These are phyloP conservation scores for Patella ulyssiponensis DNA, from an alignment of 2,888 invertebrate species.

Conservation along the genomic window DNA sequence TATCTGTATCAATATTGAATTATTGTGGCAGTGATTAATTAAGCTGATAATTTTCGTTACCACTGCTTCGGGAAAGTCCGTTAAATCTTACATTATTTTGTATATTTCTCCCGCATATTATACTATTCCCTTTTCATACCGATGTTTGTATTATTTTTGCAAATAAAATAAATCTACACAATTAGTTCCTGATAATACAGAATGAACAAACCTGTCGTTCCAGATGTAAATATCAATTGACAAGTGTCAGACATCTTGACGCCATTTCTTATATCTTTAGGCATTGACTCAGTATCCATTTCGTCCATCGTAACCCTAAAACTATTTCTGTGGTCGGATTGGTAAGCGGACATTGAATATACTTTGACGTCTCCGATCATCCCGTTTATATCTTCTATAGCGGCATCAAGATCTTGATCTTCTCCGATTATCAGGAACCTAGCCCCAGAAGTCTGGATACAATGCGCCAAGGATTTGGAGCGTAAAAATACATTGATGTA, in stretches of 20 bases:
- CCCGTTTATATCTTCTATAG: constrained; percentile 33
- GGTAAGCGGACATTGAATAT: constrained; percentile 13
- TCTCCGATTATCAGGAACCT: constrained; percentile 19
- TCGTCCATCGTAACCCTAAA: constrained; percentile 26
- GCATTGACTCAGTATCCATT: constrained; percentile 27
- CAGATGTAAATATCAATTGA: constrained; percentile 52
- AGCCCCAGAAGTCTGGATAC: constrained; percentile 18
- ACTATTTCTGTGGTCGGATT: constrained; percentile 26
- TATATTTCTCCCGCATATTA: too few species aligned
- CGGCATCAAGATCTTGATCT: constrained; percentile 26
- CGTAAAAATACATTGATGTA: constrained; percentile 24
- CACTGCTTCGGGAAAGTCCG: too few species aligned
- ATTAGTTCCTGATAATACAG: too few species aligned
- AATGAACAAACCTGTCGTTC: constrained; percentile 48
- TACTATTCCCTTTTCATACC: too few species aligned
- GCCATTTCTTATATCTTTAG: constrained; percentile 25
- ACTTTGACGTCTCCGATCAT: constrained; percentile 35
- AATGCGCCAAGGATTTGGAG: constrained; percentile 19
- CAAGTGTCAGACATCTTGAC: constrained; percentile 20
- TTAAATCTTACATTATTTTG: too few species aligned
- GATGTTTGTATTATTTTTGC: too few species aligned
- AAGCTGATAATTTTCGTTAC: too few species aligned
- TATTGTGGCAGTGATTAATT: too few species aligned
- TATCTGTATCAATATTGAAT: too few species aligned
- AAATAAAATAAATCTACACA: too few species aligned